phyloP scores from a whole-genome alignment of 2,888 invertebrate species.

The Dyspetes luteomarginatus region DNA sequence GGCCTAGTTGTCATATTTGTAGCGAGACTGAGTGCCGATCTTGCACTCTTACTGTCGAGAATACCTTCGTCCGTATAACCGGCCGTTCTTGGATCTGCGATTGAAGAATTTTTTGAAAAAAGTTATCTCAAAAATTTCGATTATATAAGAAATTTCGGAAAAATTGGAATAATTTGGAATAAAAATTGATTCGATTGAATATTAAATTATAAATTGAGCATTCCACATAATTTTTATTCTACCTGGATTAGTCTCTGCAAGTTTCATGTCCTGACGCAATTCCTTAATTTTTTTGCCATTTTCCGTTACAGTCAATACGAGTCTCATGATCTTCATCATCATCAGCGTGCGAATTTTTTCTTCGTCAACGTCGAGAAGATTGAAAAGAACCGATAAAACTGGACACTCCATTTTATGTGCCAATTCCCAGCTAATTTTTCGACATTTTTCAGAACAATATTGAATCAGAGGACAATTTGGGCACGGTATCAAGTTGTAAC shows the following conservation, averaged over 20 bases:
- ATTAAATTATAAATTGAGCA: conserved; percentile 70
- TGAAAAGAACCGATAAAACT: conserved; percentile 75
- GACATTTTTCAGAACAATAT: conserved; percentile 80
- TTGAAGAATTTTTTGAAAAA: no score
- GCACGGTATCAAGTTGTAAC: conserved; percentile 80
- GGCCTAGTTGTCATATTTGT: conserved; percentile 80
- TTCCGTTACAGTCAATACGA: conserved; percentile 77
- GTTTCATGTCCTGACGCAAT: conserved; percentile 75
- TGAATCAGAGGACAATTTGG: conserved; percentile 78
- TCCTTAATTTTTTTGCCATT: conserved; percentile 76
- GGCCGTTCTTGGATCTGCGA: conserved; percentile 79
- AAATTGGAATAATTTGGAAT: neutral
- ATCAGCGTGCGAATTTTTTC: conserved; percentile 80
- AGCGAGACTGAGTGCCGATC: conserved; percentile 79
- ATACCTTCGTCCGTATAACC: conserved; percentile 79
- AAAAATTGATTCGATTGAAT: neutral
- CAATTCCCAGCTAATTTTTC: conserved; percentile 74
- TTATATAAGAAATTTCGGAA: no score
- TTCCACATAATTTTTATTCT: conserved; percentile 72
- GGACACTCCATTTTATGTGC: conserved; percentile 79
- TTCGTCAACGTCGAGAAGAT: conserved; percentile 77
- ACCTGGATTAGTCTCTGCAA: conserved; percentile 80
- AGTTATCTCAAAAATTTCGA: no score
- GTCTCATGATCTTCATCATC: conserved; percentile 80
- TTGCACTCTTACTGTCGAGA: conserved; percentile 74